Conservation (phyloP, 1,140 invertebrate species). For the Asobara japonica region DNA sequence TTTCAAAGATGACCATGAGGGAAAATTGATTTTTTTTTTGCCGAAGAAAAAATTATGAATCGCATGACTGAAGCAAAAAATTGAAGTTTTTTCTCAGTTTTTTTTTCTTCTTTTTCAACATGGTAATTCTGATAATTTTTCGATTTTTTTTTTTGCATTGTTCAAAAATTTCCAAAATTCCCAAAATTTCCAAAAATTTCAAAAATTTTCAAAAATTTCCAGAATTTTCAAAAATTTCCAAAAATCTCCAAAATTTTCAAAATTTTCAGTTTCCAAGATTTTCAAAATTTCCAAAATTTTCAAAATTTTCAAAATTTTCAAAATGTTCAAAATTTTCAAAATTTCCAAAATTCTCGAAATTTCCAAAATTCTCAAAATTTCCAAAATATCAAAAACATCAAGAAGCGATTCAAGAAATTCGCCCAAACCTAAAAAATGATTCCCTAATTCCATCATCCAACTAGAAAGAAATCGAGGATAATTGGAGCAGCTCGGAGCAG, state of each 20-base stretch:
- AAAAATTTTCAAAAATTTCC: not conserved
- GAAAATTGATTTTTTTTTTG: too few relatives aligned
- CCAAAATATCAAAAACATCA: not conserved
- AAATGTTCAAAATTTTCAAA: too few relatives aligned
- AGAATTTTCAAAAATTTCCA: not conserved
- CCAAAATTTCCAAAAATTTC: too few relatives aligned
- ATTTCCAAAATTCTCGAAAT: too few relatives aligned
- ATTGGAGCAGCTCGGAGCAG: constrained; percentile 55
- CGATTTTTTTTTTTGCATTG: not conserved
- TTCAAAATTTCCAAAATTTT: too few relatives aligned
- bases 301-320: too few relatives aligned
- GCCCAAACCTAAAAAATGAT: constrained; percentile 15
- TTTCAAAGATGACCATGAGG: constrained; percentile 30
- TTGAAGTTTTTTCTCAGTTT: too few relatives aligned
- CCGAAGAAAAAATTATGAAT: too few relatives aligned
- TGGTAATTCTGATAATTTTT: not conserved
- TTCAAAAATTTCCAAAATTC: not conserved
- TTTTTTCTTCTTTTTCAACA: not conserved
- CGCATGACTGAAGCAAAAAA: too few relatives aligned
- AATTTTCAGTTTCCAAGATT: too few relatives aligned
- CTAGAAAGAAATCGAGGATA: constrained; percentile 53
- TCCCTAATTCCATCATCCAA: constrained; percentile 1
- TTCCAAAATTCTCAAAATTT: too few relatives aligned
- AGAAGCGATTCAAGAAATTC: not conserved
- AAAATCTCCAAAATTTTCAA: too few relatives aligned